Evolutionary conservation across 2,113 vertebrate genomes (phyloP).

Genomic region (Epinephelus moara): DNA sequence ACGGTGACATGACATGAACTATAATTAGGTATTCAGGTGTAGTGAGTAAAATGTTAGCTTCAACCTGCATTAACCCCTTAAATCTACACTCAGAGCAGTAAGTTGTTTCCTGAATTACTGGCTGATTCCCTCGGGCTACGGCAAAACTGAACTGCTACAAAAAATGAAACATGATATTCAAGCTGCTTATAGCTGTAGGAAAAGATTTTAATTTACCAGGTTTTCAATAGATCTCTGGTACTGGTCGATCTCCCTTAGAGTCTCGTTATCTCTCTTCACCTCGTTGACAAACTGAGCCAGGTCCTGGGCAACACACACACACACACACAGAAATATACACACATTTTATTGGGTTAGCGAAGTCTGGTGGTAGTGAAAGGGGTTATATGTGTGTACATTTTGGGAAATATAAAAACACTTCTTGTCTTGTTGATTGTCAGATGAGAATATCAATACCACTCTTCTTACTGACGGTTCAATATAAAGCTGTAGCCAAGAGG

Average conservation of each 20-base stretch:
- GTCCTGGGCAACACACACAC: constrained; percentile 84
- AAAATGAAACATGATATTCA: constrained; percentile 23
- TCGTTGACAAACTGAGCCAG: constrained; percentile 97
- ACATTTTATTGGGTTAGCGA: neutral
- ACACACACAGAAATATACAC: constrained; percentile 41
- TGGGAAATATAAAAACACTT: neutral
- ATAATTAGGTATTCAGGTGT: neutral
- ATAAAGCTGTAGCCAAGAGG: neutral
- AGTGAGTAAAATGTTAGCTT: neutral
- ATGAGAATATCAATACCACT: neutral
- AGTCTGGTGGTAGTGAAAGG: constrained; percentile 6
- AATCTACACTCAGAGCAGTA: neutral
- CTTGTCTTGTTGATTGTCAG: neutral
- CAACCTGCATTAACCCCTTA: neutral
- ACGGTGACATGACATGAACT: neutral
- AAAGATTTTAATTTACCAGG: constrained; percentile 84
- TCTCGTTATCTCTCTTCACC: constrained; percentile 97
- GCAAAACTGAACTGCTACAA: neutral
- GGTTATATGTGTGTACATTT: neutral
- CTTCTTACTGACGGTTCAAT: neutral
- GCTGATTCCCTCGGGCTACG: neutral
- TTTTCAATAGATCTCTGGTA: constrained; percentile 97
- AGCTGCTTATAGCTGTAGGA: constrained; percentile 4
- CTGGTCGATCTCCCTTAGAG: constrained; percentile 93
- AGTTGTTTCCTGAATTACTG: neutral